Percentiles rank a stretch among this genome's conserved stretches.
phyloP scores from a whole-genome alignment of 2,113 vertebrate genomes.

The Echinops telfairi region DNA sequence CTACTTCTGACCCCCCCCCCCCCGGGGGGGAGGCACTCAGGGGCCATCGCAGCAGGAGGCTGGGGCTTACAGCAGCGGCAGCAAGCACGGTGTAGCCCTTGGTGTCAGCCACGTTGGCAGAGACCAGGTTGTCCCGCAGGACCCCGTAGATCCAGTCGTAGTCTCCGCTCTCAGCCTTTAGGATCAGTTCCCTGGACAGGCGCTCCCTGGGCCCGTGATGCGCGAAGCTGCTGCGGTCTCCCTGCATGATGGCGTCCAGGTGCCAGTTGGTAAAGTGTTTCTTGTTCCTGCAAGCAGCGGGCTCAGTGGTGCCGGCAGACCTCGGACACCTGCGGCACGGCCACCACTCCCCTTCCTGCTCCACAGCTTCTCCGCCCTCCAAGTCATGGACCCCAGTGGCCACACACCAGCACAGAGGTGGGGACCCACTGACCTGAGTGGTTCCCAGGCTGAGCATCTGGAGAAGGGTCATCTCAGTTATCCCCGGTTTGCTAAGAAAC shows the following conservation, averaged over 20 bases:
- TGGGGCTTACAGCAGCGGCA: conserved; percentile 88
- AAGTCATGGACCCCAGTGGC: too few species aligned
- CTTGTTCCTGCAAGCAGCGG: conserved; percentile 66
- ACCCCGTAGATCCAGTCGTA: conserved; percentile 80
- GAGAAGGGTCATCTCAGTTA: too few species aligned
- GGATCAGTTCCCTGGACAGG: conserved; percentile 87
- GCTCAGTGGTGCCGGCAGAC: background rate
- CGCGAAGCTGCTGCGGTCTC: conserved; percentile 85
- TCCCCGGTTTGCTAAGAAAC: background rate
- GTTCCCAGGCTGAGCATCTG: too few species aligned
- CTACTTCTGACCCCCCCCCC: too few species aligned
- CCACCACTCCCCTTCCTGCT: background rate
- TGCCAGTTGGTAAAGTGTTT: conserved; percentile 82
- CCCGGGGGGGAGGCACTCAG: too few species aligned
- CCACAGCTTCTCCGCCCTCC: too few species aligned
- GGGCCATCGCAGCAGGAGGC: too few species aligned
- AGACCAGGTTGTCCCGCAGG: conserved; percentile 83
- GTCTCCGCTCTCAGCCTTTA: conserved; percentile 87
- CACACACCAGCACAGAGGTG: rapidly evolving
- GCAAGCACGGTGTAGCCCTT: conserved; percentile 90
- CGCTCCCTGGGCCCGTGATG: conserved; percentile 88
- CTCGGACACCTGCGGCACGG: background rate
- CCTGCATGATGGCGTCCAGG: conserved; percentile 85
- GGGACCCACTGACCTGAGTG: rapidly evolving
- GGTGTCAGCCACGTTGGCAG: conserved; percentile 89